Percentiles rank a stretch among this genome's conserved stretches.
phyloP scores from a whole-genome alignment of 2,888 invertebrate species.

The Microplitis manilae region DNA sequence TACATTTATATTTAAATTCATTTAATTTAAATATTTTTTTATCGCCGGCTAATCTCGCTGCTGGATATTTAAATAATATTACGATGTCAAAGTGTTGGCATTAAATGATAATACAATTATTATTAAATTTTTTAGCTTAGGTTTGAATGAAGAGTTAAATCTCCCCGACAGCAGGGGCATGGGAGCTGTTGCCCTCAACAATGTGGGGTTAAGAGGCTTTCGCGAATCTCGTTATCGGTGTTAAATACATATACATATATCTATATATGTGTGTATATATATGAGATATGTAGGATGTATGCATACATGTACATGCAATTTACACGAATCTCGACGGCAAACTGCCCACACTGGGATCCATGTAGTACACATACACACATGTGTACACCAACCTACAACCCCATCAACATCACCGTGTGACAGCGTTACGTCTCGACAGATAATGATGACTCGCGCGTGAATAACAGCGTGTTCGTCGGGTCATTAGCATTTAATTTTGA shows the following conservation, averaged over 20 bases:
- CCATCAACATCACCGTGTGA: conserved; percentile 21
- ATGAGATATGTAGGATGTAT: no score
- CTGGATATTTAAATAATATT: no score
- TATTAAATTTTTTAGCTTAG: neutral
- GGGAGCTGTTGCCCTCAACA: conserved; percentile 52
- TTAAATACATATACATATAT: conserved; percentile 59
- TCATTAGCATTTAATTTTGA: conserved; percentile 35
- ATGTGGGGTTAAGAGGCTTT: conserved; percentile 65
- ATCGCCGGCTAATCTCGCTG: no score
- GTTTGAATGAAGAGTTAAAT: conserved; percentile 16
- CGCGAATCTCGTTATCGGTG: conserved; percentile 67
- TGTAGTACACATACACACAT: conserved; percentile 10
- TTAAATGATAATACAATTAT: conserved; percentile 8
- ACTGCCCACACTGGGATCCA: conserved; percentile 12
- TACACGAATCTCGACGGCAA: conserved; percentile 66
- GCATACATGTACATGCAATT: conserved; percentile 48
- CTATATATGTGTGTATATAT: conserved; percentile 17
- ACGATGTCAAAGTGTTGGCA: no score
- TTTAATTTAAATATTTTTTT: neutral
- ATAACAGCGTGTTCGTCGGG: conserved; percentile 11
- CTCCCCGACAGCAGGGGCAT: conserved; percentile 6
- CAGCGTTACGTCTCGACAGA: conserved; percentile 29
- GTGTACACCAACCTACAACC: neutral
- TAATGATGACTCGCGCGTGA: conserved; percentile 27
- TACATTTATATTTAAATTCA: neutral